Evolutionary conservation across 1,140 invertebrate species (phyloP).

Genomic region (Apis cerana): DNA sequence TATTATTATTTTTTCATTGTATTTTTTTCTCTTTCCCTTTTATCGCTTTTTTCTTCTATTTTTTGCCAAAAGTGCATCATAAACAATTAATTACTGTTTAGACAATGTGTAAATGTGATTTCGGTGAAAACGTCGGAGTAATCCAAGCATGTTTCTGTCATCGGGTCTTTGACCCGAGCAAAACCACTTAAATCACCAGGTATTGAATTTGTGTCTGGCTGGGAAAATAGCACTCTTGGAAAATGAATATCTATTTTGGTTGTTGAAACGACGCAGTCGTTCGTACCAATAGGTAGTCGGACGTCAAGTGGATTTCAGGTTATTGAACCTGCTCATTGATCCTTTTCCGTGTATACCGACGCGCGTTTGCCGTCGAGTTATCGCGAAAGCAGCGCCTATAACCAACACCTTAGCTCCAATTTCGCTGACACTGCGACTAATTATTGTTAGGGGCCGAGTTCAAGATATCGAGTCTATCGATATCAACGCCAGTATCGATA

Average conservation of each 20-base stretch:
- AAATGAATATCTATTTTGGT: conserved; percentile 69
- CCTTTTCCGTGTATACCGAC: conserved; percentile 53
- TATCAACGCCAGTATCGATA: too few species aligned
- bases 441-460: too few species aligned
- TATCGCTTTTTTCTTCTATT: neutral
- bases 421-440: neutral
- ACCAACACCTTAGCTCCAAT: conserved; percentile 13
- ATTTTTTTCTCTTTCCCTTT: neutral
- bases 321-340: conserved; percentile 80
- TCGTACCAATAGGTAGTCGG: conserved; percentile 55
- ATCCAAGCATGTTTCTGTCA: neutral
- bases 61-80: neutral
- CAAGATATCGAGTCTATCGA: too few species aligned
- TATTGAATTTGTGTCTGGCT: conserved; percentile 64
- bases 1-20: too few species aligned
- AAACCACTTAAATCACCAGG: conserved; percentile 56
- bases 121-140: neutral
- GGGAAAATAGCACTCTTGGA: conserved; percentile 67
- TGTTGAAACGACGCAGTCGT: conserved; percentile 62
- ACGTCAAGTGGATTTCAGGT: conserved; percentile 79
- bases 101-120: neutral
- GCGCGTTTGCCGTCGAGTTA: conserved; percentile 38
- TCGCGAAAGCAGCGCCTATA: neutral
- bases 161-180: conserved; percentile 54
- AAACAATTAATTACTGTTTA: neutral